Conservation (phyloP, 2,888 invertebrate species). For the Polietes domitor region DNA sequence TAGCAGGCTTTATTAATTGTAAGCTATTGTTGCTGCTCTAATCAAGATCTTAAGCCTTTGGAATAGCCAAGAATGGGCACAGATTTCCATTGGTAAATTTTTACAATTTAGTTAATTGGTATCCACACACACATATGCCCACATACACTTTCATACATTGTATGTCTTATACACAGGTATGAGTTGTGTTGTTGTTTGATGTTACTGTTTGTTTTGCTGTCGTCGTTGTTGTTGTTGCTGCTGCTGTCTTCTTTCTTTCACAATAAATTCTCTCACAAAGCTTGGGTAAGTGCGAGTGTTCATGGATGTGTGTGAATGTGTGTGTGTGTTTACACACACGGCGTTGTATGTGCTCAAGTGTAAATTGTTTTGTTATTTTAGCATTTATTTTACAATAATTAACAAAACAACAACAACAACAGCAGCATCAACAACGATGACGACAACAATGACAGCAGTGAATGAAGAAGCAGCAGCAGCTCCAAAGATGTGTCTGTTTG, state of each 20-base stretch:
- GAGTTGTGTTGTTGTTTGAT: constrained; percentile 14
- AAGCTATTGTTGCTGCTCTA: background rate
- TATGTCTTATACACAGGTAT: constrained; percentile 39
- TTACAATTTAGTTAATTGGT: constrained; percentile 59
- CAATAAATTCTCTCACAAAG: constrained; percentile 26
- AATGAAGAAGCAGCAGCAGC: constrained; percentile 20
- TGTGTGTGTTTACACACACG: constrained; percentile 10
- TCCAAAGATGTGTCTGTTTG: constrained; percentile 18
- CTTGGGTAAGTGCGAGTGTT: constrained; percentile 43
- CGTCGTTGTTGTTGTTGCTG: background rate
- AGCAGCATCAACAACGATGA: too few relatives aligned
- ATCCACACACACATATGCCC: constrained; percentile 24
- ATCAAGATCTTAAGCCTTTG: constrained; percentile 41
- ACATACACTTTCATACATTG: too few relatives aligned
- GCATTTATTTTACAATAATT: constrained; percentile 67
- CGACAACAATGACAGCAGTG: constrained; percentile 32
- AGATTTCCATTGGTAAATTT: constrained; percentile 32
- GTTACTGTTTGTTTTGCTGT: constrained; percentile 32
- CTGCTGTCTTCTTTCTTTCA: background rate
- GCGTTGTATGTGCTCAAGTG: constrained; percentile 64
- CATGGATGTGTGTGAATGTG: background rate
- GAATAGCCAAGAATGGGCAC: background rate
- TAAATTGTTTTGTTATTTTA: constrained; percentile 68
- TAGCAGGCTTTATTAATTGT: too few relatives aligned
- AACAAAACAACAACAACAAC: constrained; percentile 61